Conservation (phyloP, 1,140 invertebrate genomes). For the Campodea augens region DNA sequence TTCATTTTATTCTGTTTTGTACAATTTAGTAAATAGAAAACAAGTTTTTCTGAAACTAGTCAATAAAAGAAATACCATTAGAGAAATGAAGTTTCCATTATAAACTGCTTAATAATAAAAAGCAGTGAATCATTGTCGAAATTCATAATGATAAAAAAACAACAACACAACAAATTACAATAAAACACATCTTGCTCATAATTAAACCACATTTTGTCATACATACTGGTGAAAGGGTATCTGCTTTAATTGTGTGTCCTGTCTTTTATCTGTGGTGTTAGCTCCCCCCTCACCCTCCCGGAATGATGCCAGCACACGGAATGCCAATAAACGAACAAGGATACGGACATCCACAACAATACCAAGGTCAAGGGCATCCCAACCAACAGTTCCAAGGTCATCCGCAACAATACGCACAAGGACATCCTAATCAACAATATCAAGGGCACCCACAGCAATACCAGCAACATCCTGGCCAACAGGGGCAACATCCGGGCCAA, state of each 20-base stretch:
- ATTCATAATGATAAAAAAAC: not conserved
- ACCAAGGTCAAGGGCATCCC: conserved; percentile 9
- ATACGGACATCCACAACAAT: conserved; percentile 8
- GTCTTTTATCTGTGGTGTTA: not conserved
- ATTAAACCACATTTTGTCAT: not conserved
- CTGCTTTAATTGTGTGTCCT: not conserved
- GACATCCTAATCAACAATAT: conserved; percentile 3
- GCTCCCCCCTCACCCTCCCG: not conserved
- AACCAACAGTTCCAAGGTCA: conserved; percentile 11
- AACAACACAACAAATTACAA: not conserved
- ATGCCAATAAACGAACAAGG: conserved; percentile 6
- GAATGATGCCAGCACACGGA: conserved; percentile 3
- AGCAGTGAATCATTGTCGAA: not conserved
- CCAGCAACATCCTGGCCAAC: not conserved
- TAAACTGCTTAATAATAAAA: too few relatives aligned
- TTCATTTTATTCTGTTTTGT: too few relatives aligned
- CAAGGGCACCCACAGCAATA: not conserved
- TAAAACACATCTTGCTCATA: conserved; percentile 1
- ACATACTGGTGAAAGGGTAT: not conserved
- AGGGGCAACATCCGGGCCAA: not conserved
- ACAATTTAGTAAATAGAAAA: too few relatives aligned
- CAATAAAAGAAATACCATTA: too few relatives aligned
- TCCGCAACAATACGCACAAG: conserved; percentile 9
- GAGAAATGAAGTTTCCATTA: too few relatives aligned
- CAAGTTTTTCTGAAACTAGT: too few relatives aligned